phyloP scores from a whole-genome alignment of 92 coral and sea anemone species.

The Palythoa caribaeorum region DNA sequence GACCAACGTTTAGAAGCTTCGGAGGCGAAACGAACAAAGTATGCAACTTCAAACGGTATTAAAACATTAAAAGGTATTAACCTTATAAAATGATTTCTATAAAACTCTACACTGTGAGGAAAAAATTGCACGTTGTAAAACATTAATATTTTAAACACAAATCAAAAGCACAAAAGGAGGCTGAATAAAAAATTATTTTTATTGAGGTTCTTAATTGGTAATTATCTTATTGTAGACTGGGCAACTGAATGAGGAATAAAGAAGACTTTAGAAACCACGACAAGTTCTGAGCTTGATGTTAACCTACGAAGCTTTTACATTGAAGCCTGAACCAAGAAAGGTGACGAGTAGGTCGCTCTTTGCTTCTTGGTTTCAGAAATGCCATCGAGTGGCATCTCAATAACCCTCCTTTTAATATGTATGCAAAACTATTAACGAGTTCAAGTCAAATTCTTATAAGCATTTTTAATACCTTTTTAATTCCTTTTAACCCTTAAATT shows the following conservation, averaged over 20 bases:
- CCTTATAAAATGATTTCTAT: not conserved
- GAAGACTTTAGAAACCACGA: not conserved
- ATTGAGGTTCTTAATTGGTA: not conserved
- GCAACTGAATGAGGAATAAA: not conserved
- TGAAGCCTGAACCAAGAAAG: conserved; percentile 36
- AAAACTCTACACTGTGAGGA: not conserved
- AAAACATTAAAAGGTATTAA: not conserved
- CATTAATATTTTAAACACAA: not conserved
- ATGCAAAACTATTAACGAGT: too few species aligned
- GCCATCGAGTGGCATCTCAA: conserved; percentile 34
- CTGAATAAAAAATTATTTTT: not conserved
- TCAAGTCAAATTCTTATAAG: too few species aligned
- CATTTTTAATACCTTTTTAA: too few species aligned
- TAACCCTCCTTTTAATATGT: too few species aligned
- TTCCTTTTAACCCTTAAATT: too few species aligned
- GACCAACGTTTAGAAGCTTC: conserved; percentile 1
- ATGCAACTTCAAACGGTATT: not conserved
- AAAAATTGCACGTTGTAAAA: not conserved
- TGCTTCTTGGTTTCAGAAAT: conserved; percentile 55
- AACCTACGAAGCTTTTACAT: conserved; percentile 11
- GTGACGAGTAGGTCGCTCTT: conserved; percentile 29
- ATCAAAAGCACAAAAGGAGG: not conserved
- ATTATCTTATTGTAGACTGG: not conserved
- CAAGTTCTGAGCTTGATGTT: not conserved
- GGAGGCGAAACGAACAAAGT: not conserved